These are phyloP conservation scores for Xestoiulus laeticollis DNA, from an alignment of 2,888 invertebrate species.

Conservation along the genomic window DNA sequence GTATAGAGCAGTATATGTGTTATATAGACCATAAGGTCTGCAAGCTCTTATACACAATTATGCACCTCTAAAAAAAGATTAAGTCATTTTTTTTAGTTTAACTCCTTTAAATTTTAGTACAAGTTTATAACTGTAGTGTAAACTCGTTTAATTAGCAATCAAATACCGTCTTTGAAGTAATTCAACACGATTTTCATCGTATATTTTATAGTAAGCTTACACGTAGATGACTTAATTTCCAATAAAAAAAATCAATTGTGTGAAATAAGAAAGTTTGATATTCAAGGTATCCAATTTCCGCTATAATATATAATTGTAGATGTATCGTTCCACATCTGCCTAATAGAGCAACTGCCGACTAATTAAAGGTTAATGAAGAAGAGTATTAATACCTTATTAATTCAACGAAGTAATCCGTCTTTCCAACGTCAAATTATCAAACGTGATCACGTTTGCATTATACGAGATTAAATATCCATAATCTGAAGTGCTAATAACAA, in stretches of 20 bases:
- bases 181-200: background rate
- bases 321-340: background rate
- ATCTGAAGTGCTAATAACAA: background rate
- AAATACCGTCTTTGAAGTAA: background rate
- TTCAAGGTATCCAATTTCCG: background rate
- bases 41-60: background rate
- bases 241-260: background rate
- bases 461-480: no score
- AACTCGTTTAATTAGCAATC: background rate
- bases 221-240: no score
- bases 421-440: background rate
- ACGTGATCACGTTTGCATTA: background rate
- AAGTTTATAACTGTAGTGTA: no score
- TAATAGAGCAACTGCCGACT: background rate
- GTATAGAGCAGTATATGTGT: no score
- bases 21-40: no score
- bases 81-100: background rate
- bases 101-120: no score
- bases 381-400: background rate
- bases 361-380: constrained; percentile 17
- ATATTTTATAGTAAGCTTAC: background rate
- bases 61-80: background rate
- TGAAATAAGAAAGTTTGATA: background rate
- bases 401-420: constrained; percentile 8
- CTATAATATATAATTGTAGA: background rate